A percentile compares a stretch with the other conserved stretches of the same genome.
Conservation (phyloP, 2,888 invertebrate species). For the Holacanthella duospinosa region DNA sequence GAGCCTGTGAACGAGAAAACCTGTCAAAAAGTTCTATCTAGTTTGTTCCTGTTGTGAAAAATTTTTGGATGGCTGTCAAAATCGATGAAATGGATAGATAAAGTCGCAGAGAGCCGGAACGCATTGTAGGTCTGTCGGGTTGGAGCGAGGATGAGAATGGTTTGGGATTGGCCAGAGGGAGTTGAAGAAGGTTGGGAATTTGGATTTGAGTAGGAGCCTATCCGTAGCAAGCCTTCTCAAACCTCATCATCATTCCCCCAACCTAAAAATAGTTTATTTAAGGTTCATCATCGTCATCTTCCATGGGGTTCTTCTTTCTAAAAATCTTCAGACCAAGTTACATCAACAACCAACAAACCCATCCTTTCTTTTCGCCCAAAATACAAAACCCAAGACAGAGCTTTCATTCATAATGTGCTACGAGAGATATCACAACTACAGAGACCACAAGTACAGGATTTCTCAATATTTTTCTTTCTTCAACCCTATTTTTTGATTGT, state of each 20-base stretch:
- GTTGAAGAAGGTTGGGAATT: slow-evolving; percentile 33
- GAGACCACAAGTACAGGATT: not conserved
- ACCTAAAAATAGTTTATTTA: slow-evolving; percentile 25
- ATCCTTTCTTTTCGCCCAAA: not conserved
- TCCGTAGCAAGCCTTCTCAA: slow-evolving; percentile 1
- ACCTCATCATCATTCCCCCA: slow-evolving; percentile 15
- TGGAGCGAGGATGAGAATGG: slow-evolving; percentile 28
- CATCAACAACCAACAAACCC: slow-evolving; percentile 6
- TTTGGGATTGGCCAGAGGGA: slow-evolving; percentile 36
- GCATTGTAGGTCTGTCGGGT: not conserved
- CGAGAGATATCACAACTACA: not conserved
- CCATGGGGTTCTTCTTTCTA: slow-evolving; percentile 14
- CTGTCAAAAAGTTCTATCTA: not conserved
- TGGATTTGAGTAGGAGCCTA: slow-evolving; percentile 19
- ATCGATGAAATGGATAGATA: not conserved
- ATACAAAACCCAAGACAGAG: not conserved
- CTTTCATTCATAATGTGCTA: not conserved
- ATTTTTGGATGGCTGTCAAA: slow-evolving; percentile 8
- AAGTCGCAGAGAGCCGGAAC: not conserved
- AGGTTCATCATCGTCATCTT: slow-evolving; percentile 17
- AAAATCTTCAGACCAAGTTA: not conserved
- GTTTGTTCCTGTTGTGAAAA: not conserved
- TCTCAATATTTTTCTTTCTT: slow-evolving; percentile 4
- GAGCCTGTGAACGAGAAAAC: not conserved
- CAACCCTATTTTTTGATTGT: slow-evolving; percentile 31